Evolutionary conservation across 1,140 invertebrate genomes (phyloP).

Genomic region (Temnothorax longispinosus): DNA sequence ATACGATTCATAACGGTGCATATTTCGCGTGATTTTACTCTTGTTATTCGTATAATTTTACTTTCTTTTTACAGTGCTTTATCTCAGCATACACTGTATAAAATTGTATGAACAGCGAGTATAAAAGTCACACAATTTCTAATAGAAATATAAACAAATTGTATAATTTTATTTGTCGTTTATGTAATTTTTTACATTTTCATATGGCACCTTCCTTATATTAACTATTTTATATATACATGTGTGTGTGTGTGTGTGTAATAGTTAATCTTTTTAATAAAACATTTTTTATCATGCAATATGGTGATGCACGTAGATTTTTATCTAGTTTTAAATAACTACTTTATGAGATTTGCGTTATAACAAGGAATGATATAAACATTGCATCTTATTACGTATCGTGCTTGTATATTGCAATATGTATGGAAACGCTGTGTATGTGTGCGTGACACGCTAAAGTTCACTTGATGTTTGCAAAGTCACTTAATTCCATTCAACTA

Average conservation of each 20-base stretch:
- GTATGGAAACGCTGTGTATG: neutral
- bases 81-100: neutral
- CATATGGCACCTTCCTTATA: neutral
- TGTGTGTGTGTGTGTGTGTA: too few species aligned
- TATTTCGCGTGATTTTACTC: neutral
- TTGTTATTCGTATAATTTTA: neutral
- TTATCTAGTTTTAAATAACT: neutral
- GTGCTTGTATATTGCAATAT: neutral
- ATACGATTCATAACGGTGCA: neutral
- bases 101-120: neutral
- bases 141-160: neutral
- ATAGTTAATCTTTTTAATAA: neutral
- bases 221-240: too few species aligned
- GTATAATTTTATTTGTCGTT: neutral
- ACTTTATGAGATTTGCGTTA: neutral
- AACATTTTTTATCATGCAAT: neutral
- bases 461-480: neutral
- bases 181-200: neutral
- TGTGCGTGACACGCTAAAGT: neutral
- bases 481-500: neutral
- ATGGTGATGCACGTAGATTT: neutral
- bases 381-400: neutral
- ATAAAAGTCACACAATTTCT: neutral
- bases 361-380: neutral
- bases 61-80: neutral